Percentiles rank a stretch among this genome's conserved stretches.
These are phyloP conservation scores for Eospalax fontanierii DNA, from an alignment of 2,797 vertebrate species.

Conservation along the genomic window DNA sequence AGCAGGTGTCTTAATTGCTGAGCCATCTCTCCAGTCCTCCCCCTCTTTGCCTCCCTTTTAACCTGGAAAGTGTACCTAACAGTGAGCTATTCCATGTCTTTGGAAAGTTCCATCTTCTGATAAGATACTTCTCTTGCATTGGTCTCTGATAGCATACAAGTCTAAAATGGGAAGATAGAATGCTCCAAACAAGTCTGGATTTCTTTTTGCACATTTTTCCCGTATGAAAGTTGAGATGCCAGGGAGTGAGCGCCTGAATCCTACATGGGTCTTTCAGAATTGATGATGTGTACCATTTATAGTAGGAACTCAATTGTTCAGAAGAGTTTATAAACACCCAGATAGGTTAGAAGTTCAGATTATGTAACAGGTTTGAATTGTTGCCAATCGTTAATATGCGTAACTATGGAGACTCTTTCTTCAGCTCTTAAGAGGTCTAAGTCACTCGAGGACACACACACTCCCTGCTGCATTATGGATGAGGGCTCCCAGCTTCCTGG, in stretches of 20 bases:
- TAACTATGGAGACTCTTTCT: conserved; percentile 84
- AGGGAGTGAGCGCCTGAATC: conserved; percentile 53
- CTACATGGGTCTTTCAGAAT: conserved; percentile 65
- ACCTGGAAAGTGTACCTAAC: not conserved
- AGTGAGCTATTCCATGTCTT: not conserved
- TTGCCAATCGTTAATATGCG: conserved; percentile 82
- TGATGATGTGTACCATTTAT: conserved; percentile 70
- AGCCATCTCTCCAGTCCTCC: not conserved
- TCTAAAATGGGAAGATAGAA: not conserved
- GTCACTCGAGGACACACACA: conserved; percentile 77
- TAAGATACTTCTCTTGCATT: not conserved
- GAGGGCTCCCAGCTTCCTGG: conserved; percentile 60
- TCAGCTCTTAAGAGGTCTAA: conserved; percentile 73
- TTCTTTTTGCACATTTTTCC: not conserved
- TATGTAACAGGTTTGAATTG: conserved; percentile 85
- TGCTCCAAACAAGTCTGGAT: not conserved
- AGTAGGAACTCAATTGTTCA: conserved; percentile 78
- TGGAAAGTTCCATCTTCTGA: not conserved
- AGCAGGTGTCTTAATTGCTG: not conserved
- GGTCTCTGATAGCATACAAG: not conserved
- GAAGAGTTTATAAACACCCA: conserved; percentile 65
- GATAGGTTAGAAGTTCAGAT: conserved; percentile 72
- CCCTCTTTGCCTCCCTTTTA: not conserved
- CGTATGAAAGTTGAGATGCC: not conserved
- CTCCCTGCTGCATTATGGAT: conserved; percentile 68